Evolutionary conservation across 2,888 invertebrate species (phyloP).

Genomic region (Apotomis capreana): DNA sequence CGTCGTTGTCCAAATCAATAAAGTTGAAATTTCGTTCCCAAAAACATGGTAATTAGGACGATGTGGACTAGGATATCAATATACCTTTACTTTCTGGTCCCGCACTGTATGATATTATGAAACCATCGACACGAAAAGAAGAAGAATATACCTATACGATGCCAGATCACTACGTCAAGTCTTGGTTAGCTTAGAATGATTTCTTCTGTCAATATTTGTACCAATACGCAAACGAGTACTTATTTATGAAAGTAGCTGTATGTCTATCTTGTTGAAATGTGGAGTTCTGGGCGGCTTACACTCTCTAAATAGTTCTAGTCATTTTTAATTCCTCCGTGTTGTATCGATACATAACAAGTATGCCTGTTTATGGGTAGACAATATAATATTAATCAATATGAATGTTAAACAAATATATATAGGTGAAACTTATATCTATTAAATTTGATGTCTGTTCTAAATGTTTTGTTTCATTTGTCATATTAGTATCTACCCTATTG

Average conservation of each 20-base stretch:
- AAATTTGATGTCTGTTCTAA: constrained; percentile 83
- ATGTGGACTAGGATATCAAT: no score
- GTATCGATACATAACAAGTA: constrained; percentile 71
- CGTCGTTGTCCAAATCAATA: no score
- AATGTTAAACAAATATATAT: constrained; percentile 77
- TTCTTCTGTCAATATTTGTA: constrained; percentile 21
- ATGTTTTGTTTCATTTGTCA: constrained; percentile 61
- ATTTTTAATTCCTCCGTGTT: constrained; percentile 78
- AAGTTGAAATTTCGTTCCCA: no score
- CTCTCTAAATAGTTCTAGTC: constrained; percentile 79
- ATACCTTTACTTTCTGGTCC: no score
- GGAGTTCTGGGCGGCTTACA: constrained; percentile 68
- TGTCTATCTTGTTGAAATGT: constrained; percentile 40
- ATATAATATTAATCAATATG: constrained; percentile 79
- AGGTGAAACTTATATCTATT: constrained; percentile 82
- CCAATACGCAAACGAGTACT: constrained; percentile 43
- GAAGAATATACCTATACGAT: background rate
- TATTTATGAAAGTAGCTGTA: constrained; percentile 42
- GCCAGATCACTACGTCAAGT: background rate
- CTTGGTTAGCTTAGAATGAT: background rate
- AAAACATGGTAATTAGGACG: no score
- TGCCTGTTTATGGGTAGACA: constrained; percentile 80
- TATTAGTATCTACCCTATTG: no score
- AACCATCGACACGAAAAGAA: no score
- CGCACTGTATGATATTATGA: no score